Conservation (phyloP, 35 echinoderm and acorn worm genomes). For the Hemicentrotus pulcherrimus region DNA sequence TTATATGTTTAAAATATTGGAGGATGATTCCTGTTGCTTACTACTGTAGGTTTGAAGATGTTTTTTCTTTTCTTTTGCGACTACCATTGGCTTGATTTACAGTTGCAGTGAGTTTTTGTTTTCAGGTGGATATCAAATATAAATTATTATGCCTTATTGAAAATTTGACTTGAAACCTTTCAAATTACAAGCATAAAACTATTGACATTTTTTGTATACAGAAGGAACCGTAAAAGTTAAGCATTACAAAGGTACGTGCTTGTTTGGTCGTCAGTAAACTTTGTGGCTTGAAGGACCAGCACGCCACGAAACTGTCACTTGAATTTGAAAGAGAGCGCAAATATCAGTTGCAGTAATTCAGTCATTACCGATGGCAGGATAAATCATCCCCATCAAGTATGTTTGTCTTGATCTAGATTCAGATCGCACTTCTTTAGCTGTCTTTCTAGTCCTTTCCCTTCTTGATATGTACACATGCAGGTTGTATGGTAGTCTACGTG, state of each 20-base stretch:
- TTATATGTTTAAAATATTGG: no score
- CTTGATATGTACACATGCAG: background rate
- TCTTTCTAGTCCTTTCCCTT: background rate
- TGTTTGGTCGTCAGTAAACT: background rate
- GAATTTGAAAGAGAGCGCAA: background rate
- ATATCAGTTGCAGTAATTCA: constrained; percentile 34
- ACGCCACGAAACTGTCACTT: constrained; percentile 40
- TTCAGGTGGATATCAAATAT: no score
- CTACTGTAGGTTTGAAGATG: no score
- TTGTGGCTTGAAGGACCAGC: background rate
- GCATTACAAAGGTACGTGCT: background rate
- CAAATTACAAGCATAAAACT: background rate
- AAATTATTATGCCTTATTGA: no score
- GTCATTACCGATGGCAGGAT: background rate
- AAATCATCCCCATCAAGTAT: constrained; percentile 38
- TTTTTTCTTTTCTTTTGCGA: no score
- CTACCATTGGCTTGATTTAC: no score
- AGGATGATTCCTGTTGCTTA: no score
- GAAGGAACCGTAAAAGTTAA: background rate
- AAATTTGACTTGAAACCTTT: no score
- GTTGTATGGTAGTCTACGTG: background rate
- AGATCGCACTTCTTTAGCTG: background rate
- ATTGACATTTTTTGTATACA: background rate
- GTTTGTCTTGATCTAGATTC: constrained; percentile 8
- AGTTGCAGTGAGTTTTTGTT: no score